phyloP scores from a whole-genome alignment of 2,888 invertebrate species.

The Hydrotaea cyrtoneurina region DNA sequence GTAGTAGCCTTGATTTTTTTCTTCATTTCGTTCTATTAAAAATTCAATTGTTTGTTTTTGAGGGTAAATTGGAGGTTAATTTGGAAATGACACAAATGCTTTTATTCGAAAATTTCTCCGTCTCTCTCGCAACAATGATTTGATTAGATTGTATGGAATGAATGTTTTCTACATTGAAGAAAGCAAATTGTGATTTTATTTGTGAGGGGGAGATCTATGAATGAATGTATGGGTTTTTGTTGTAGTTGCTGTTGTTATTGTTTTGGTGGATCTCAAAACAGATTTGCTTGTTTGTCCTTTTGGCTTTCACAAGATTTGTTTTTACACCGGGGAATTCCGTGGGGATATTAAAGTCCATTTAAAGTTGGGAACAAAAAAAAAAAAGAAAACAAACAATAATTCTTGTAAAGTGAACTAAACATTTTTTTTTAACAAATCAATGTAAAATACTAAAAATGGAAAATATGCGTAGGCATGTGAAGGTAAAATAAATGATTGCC shows the following conservation, averaged over 20 bases:
- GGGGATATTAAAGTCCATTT: no score
- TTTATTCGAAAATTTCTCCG: no score
- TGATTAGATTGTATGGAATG: no score
- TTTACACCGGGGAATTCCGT: no score
- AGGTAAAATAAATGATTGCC: background rate
- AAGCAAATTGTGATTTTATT: background rate
- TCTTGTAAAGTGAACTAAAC: background rate
- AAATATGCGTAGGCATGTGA: background rate
- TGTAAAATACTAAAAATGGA: background rate
- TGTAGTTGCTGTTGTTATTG: background rate
- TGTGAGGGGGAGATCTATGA: no score
- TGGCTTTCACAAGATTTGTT: no score
- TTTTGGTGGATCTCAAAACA: no score
- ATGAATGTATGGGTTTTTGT: background rate
- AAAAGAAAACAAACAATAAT: no score
- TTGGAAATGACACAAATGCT: background rate
- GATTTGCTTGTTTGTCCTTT: no score
- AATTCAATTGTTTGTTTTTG: no score
- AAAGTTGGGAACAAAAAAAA: background rate
- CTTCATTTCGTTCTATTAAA: background rate
- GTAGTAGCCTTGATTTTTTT: background rate
- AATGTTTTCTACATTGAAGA: background rate
- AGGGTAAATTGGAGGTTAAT: conserved; percentile 1
- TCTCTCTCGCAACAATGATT: no score
- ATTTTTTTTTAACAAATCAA: background rate